Evolutionary conservation across 64 coral and sea anemone species (phyloP), one percentile per base, ranked within the genome.

Genomic region (Astreopora myriophthalma): DNA sequence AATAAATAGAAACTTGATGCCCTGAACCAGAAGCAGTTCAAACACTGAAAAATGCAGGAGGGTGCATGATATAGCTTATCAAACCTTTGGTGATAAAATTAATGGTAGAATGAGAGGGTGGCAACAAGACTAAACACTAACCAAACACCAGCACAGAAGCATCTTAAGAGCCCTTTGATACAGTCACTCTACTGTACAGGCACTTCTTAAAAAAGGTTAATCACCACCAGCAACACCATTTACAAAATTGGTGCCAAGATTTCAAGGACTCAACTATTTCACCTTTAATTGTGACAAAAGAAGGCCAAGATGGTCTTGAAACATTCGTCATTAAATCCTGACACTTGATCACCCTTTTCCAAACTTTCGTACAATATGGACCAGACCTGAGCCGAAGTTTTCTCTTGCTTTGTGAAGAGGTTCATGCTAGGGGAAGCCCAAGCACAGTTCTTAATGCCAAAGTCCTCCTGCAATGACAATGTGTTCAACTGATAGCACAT

Each of bases 401-500:
- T 80, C 38, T 90, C 74, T 52, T 82, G 79, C 66, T 80, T 57
- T 23, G 29, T 77, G 44, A 96, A 85, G 71, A 51, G 29, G 6
- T 90, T 48, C 25, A 96, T 89, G 34, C 71, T 80, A 1, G 71
- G 66, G 36, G 80, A 86, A 37, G 71, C 67, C 96, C 96, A 98
- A 0, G 91, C 96, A 93, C 86, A 80, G 48, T 98, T 98, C 39
- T 98, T 98, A 23, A 95, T 93, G 37, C 96, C 96, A 85, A 74
- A 69, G 34, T 98, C 93, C 49, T 98, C 96, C 64, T 98, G 96
- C 58, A 98, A 81, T 11, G 96, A 98, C 1, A 98, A 81, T 75
- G 96, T 98, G 28, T 98, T 98, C 2, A 98, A 32, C 61, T 98
- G 96, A 66, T 98, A 98, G 37, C 93, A 89, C 96, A 98, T 98